Evolutionary conservation across 1,140 invertebrate species (phyloP).

Genomic region (Drosophila insularis): DNA sequence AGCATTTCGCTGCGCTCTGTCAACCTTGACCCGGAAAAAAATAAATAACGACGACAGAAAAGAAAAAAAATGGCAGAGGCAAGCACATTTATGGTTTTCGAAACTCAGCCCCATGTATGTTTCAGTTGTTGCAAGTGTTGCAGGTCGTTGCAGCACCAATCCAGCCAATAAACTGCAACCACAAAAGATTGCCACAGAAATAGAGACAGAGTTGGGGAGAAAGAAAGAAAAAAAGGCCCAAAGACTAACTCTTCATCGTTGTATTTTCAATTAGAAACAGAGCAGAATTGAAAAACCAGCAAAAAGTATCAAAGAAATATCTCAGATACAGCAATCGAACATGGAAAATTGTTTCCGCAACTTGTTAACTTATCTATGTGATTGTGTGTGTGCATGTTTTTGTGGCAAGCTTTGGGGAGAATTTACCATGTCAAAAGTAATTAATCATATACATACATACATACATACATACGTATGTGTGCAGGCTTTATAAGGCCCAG

Average conservation of each 20-base stretch:
- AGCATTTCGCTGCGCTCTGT: constrained; percentile 65
- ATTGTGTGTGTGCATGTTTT: background rate
- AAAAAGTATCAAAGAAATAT: background rate
- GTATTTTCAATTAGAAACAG: constrained; percentile 5
- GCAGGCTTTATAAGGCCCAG: background rate
- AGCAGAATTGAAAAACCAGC: background rate
- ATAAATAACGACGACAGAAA: constrained; percentile 18
- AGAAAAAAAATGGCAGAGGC: constrained; percentile 20
- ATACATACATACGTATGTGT: no score
- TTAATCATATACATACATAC: constrained; percentile 3
- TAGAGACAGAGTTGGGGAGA: background rate
- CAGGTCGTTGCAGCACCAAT: background rate
- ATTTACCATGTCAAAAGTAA: background rate
- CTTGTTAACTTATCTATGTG: no score
- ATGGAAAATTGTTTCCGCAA: constrained; percentile 1
- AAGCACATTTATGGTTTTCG: constrained; percentile 16
- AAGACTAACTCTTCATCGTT: background rate
- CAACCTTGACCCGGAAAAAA: constrained; percentile 71
- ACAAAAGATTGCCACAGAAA: background rate
- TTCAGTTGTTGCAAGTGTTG: constrained; percentile 8
- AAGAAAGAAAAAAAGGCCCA: background rate
- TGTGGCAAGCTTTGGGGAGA: background rate
- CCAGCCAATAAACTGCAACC: constrained; percentile 11
- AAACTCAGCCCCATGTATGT: constrained; percentile 8
- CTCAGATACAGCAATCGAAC: background rate